A percentile compares a stretch with the other conserved stretches of the same genome.
Evolutionary conservation across 2,888 invertebrate genomes (phyloP).

Genomic region (Drosophila imparisetae): DNA sequence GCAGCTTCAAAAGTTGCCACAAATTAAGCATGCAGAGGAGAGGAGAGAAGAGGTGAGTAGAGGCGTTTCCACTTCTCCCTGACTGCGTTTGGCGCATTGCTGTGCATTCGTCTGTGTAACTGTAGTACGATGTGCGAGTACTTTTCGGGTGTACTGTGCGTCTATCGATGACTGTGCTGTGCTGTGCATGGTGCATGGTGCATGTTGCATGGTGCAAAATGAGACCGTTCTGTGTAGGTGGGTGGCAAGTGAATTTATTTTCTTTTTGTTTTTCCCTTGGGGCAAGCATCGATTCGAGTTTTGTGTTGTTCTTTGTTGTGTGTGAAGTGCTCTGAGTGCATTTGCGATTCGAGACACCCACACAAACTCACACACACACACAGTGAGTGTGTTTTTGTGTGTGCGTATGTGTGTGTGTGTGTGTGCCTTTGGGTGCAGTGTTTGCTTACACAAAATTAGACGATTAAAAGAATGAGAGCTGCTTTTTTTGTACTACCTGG

Average conservation of each 20-base stretch:
- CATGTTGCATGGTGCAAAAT: conserved; percentile 26
- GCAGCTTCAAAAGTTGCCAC: conserved; percentile 12
- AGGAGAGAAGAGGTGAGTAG: background rate
- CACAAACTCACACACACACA: background rate
- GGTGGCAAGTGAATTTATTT: conserved; percentile 36
- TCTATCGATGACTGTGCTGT: conserved; percentile 26
- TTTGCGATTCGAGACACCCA: conserved; percentile 41
- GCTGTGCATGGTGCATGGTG: background rate
- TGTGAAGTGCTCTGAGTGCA: conserved; percentile 63
- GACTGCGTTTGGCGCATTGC: conserved; percentile 11
- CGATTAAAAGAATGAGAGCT: conserved; percentile 54
- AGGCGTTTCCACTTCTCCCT: conserved; percentile 10
- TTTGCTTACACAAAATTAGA: conserved; percentile 59
- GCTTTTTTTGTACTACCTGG: conserved; percentile 86
- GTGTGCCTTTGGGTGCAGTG: conserved; percentile 54
- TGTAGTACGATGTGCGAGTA: conserved; percentile 17
- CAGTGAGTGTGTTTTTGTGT: conserved; percentile 2
- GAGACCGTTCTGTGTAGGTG: conserved; percentile 14
- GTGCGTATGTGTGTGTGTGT: conserved; percentile 8
- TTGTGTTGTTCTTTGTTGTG: conserved; percentile 17
- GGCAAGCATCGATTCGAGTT: conserved; percentile 29
- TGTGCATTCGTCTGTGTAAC: conserved; percentile 33
- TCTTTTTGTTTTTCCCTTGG: conserved; percentile 11
- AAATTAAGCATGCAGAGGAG: conserved; percentile 10
- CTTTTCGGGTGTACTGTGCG: conserved; percentile 45